Percentiles rank a stretch among this genome's conserved stretches.
These are phyloP conservation scores for Drosophila mimetica DNA, from an alignment of 2,888 invertebrate species.

Conservation along the genomic window DNA sequence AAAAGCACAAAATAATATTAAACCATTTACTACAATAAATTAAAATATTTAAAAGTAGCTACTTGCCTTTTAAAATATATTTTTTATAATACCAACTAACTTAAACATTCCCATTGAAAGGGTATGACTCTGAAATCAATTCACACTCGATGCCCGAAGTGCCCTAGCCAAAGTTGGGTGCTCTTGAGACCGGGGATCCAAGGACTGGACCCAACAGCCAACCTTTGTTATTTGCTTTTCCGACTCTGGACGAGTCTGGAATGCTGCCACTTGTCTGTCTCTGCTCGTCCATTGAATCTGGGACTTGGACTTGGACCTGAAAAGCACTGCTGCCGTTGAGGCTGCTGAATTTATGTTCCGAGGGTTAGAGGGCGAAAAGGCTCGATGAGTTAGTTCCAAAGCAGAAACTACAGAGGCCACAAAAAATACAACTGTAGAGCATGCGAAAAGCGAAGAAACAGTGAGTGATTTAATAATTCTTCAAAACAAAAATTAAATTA, in stretches of 20 bases:
- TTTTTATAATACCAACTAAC: too few species aligned
- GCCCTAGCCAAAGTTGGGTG: slow-evolving; percentile 24
- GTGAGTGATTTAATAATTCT: too few species aligned
- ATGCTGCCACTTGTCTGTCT: slow-evolving; percentile 80
- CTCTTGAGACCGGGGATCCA: slow-evolving; percentile 20
- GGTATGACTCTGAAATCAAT: slow-evolving; percentile 74
- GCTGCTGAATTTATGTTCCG: slow-evolving; percentile 75
- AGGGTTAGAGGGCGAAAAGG: slow-evolving; percentile 81
- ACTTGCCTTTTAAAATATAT: too few species aligned
- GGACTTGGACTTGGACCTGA: slow-evolving; percentile 34
- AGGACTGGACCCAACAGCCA: slow-evolving; percentile 26
- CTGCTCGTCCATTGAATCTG: slow-evolving; percentile 46
- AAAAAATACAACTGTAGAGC: neutral
- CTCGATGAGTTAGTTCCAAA: slow-evolving; percentile 61
- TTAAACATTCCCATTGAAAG: too few species aligned
- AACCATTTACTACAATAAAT: too few species aligned
- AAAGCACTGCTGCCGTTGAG: slow-evolving; percentile 35
- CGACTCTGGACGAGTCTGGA: slow-evolving; percentile 52
- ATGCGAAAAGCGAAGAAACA: neutral
- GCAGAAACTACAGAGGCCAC: slow-evolving; percentile 12
- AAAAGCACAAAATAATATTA: too few species aligned
- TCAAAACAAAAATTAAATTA: too few species aligned
- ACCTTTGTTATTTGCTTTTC: slow-evolving; percentile 74
- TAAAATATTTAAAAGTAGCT: too few species aligned
- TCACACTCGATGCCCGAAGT: slow-evolving; percentile 74